Conservation (phyloP, 2,113 vertebrate genomes). For the Dunckerocampus dactyliophorus region DNA sequence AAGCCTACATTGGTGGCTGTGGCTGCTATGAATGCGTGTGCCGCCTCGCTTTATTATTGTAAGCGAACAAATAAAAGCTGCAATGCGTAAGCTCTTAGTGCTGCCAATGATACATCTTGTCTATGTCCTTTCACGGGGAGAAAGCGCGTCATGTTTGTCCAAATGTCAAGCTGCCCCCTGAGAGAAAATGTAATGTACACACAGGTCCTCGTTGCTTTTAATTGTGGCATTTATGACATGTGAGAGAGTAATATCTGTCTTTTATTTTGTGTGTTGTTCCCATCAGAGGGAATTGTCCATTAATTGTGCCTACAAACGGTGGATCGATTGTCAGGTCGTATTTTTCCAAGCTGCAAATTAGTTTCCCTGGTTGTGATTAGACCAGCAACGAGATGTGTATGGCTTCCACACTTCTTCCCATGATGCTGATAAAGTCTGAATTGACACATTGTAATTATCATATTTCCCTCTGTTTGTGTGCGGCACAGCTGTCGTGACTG, state of each 20-base stretch:
- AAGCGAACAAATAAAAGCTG: slow-evolving; percentile 52
- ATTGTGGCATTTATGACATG: slow-evolving; percentile 71
- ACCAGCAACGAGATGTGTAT: slow-evolving; percentile 30
- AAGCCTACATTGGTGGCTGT: slow-evolving; percentile 45
- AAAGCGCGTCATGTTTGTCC: slow-evolving; percentile 58
- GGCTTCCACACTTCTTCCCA: slow-evolving; percentile 20
- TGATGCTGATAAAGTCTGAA: slow-evolving; percentile 60
- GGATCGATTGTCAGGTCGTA: slow-evolving; percentile 67
- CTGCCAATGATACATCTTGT: slow-evolving; percentile 48
- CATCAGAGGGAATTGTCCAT: slow-evolving; percentile 47
- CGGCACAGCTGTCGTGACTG: neutral
- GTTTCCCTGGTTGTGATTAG: slow-evolving; percentile 56
- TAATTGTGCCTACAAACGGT: slow-evolving; percentile 59
- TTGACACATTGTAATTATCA: slow-evolving; percentile 64
- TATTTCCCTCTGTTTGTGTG: slow-evolving; percentile 44
- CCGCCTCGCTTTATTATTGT: slow-evolving; percentile 40
- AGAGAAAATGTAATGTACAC: slow-evolving; percentile 57
- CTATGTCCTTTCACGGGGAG: slow-evolving; percentile 46
- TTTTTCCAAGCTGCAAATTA: slow-evolving; percentile 66
- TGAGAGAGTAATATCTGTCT: slow-evolving; percentile 51
- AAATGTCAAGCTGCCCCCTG: slow-evolving; percentile 67
- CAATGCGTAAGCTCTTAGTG: slow-evolving; percentile 48
- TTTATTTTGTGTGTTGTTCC: slow-evolving; percentile 10
- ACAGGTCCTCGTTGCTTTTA: slow-evolving; percentile 58
- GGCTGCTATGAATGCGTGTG: slow-evolving; percentile 55